These are phyloP conservation scores for Andrena haemorrhoa DNA, from an alignment of 2,888 invertebrate species.

Conservation along the genomic window DNA sequence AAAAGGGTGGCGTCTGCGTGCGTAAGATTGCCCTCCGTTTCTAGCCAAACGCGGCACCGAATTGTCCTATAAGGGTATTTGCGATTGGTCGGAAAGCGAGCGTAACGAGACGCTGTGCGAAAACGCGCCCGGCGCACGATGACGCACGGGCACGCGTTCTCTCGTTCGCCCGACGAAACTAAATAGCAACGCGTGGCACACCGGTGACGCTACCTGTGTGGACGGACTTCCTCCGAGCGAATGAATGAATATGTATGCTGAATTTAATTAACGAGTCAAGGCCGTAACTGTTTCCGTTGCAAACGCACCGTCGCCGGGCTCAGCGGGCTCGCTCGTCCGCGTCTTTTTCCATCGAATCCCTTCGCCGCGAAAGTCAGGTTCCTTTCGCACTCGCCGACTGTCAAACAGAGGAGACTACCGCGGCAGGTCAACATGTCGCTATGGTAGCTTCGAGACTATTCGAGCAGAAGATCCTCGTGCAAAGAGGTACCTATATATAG, in stretches of 20 bases:
- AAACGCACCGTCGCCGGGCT: constrained; percentile 45
- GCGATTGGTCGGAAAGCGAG: constrained; percentile 26
- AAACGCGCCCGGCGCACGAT: constrained; percentile 27
- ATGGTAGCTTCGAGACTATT: background rate
- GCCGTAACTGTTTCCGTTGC: constrained; percentile 78
- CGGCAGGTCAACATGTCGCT: no score
- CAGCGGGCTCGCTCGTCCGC: constrained; percentile 29
- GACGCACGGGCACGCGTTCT: constrained; percentile 34
- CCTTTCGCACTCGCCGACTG: background rate
- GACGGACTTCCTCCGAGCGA: constrained; percentile 76
- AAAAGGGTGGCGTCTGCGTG: constrained; percentile 48
- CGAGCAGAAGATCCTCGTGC: background rate
- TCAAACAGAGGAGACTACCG: no score
- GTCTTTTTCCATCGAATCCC: background rate
- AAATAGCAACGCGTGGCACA: constrained; percentile 43
- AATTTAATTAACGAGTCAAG: constrained; percentile 81
- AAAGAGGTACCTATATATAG: background rate
- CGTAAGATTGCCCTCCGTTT: constrained; percentile 46
- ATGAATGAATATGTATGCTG: constrained; percentile 80
- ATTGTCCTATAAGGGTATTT: constrained; percentile 45
- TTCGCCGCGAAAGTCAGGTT: background rate
- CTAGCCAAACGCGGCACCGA: constrained; percentile 37
- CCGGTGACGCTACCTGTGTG: constrained; percentile 66
- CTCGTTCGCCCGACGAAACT: constrained; percentile 25
- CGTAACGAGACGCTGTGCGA: constrained; percentile 27